Conservation (phyloP, 2,888 invertebrate species). For the Zelleria hepariella region DNA sequence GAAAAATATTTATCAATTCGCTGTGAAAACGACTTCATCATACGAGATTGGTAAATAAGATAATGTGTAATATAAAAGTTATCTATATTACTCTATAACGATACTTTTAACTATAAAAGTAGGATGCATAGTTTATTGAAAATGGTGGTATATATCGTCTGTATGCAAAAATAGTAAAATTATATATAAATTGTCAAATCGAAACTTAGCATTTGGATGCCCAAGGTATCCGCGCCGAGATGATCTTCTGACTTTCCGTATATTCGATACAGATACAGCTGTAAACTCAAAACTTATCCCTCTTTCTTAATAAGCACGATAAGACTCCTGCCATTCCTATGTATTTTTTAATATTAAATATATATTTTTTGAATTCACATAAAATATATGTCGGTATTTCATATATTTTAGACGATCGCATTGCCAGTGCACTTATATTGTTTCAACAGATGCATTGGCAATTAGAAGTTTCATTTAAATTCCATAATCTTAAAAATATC, state of each 20-base stretch:
- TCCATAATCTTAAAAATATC: background rate
- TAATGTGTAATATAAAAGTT: conserved; percentile 45
- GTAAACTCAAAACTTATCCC: conserved; percentile 69
- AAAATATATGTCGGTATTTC: background rate
- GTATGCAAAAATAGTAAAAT: conserved; percentile 65
- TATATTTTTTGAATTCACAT: conserved; percentile 12
- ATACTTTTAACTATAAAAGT: conserved; percentile 27
- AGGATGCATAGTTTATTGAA: conserved; percentile 56
- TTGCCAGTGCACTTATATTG: background rate
- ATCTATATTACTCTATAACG: conserved; percentile 35
- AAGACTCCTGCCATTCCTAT: conserved; percentile 38
- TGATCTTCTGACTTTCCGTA: conserved; percentile 56
- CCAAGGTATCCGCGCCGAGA: conserved; percentile 62
- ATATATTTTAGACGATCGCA: background rate
- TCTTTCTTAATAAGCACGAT: conserved; percentile 20
- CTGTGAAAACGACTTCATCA: conserved; percentile 5
- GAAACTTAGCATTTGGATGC: conserved; percentile 68
- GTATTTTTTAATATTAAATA: background rate
- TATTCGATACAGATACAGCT: conserved; percentile 33
- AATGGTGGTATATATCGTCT: conserved; percentile 54
- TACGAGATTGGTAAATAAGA: conserved; percentile 5
- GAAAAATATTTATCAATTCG: background rate
- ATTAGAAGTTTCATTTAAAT: background rate
- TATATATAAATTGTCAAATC: conserved; percentile 38
- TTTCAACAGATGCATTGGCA: background rate